Conservation (phyloP, 2,113 vertebrate species). For the Suricata suricatta region DNA sequence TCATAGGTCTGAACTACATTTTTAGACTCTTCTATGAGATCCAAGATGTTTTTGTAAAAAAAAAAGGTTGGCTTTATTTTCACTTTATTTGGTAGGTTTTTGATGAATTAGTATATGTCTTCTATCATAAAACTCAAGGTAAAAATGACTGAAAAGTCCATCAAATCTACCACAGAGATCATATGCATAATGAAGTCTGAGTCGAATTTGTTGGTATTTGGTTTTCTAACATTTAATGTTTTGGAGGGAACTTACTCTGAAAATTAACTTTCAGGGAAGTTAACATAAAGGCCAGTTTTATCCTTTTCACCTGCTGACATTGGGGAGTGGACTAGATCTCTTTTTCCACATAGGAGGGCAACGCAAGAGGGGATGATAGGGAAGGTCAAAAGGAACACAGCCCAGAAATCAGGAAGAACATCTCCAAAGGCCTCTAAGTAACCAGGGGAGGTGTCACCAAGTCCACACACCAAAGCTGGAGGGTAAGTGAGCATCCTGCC, state of each 20-base stretch:
- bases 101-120: not conserved
- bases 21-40: not conserved
- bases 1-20: not conserved
- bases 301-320: not conserved
- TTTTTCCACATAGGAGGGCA: not conserved
- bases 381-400: not conserved
- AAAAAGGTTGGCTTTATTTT: not conserved
- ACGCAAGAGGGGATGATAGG: not conserved
- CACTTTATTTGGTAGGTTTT: not conserved
- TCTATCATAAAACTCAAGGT: not conserved
- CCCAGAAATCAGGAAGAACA: not conserved
- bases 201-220: not conserved
- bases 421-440: not conserved
- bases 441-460: not conserved
- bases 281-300: not conserved
- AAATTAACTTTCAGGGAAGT: not conserved
- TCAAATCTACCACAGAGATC: not conserved
- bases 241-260: not conserved
- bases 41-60: not conserved
- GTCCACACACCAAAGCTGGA: not conserved
- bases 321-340: not conserved
- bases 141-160: not conserved
- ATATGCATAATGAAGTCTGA: conserved; percentile 10
- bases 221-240: not conserved
- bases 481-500: rapidly evolving